Percentiles rank a stretch among this genome's conserved stretches.
These are phyloP conservation scores for Exaiptasia diaphana DNA, from an alignment of 64 coral and sea anemone genomes.

Conservation along the genomic window DNA sequence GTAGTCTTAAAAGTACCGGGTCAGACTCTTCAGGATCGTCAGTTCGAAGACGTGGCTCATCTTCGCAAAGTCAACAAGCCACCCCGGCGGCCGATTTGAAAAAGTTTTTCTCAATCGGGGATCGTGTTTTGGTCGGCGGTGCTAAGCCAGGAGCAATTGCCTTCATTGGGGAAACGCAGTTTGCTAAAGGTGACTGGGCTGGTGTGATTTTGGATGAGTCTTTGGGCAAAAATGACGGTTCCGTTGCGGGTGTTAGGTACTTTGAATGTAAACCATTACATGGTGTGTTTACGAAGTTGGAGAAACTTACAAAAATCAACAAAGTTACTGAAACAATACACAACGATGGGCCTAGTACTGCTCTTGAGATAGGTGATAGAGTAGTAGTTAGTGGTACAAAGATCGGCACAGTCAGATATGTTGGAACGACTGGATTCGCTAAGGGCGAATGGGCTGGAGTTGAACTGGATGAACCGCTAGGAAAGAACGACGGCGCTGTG, in stretches of 20 bases:
- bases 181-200: slow-evolving; percentile 98
- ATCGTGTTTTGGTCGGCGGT: slow-evolving; percentile 88
- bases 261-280: slow-evolving; percentile 78
- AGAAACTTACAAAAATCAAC: slow-evolving; percentile 82
- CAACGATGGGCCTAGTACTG: slow-evolving; percentile 17
- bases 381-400: slow-evolving; percentile 90
- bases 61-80: slow-evolving; percentile 28
- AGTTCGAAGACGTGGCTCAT: slow-evolving; percentile 49
- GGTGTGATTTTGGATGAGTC: slow-evolving; percentile 85
- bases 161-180: slow-evolving; percentile 89
- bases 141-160: slow-evolving; percentile 85
- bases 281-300: slow-evolving; percentile 91
- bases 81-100: slow-evolving; percentile 40
- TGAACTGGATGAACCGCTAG: slow-evolving; percentile 86
- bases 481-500: slow-evolving; percentile 96
- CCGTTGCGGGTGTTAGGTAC: slow-evolving; percentile 81
- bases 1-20: slow-evolving; percentile 63
- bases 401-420: slow-evolving; percentile 75
- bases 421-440: slow-evolving; percentile 94
- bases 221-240: slow-evolving; percentile 91
- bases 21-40: slow-evolving; percentile 46
- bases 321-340: slow-evolving; percentile 28
- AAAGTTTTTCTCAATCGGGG: slow-evolving; percentile 81
- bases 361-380: slow-evolving; percentile 82
- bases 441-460: slow-evolving; percentile 95